Evolutionary conservation across 2,113 vertebrate genomes (phyloP).

Genomic region (Centropus bengalensis): DNA sequence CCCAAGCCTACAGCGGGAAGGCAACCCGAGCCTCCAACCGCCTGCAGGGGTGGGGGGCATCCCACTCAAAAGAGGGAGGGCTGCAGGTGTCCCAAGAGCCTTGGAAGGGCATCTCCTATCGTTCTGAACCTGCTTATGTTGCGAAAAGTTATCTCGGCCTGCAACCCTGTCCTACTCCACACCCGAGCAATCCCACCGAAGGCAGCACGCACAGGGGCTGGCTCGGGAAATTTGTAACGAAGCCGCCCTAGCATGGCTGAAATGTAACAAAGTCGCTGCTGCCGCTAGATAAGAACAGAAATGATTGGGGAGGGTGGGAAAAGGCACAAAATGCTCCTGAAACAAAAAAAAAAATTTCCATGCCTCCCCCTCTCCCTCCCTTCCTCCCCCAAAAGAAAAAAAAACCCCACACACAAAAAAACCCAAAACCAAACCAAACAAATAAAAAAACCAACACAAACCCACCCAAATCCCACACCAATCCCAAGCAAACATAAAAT

Average conservation of each 20-base stretch:
- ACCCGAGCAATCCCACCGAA: not conserved
- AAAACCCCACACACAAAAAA: not conserved
- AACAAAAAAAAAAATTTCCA: too few relatives aligned
- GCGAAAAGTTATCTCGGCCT: not conserved
- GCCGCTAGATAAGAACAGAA: not conserved
- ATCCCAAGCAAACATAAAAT: not conserved
- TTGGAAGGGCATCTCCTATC: not conserved
- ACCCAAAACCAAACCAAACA: too few relatives aligned
- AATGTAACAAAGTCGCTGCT: not conserved
- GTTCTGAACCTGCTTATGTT: not conserved
- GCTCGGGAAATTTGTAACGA: not conserved
- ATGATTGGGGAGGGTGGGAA: accelerated
- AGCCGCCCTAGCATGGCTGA: not conserved
- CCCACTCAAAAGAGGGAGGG: not conserved
- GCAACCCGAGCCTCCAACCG: not conserved
- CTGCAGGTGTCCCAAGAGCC: not conserved
- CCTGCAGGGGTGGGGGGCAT: not conserved
- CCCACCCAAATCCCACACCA: not conserved
- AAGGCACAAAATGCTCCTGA: not conserved
- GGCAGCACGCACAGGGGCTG: not conserved
- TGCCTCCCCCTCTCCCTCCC: too few relatives aligned
- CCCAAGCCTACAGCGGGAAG: not conserved
- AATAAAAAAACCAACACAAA: too few relatives aligned
- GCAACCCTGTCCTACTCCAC: not conserved
- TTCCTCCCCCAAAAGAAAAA: too few relatives aligned